phyloP scores from a whole-genome alignment of 37 sponge, comb jelly and placozoan genomes.

The Diacarnus erythraeanus region DNA sequence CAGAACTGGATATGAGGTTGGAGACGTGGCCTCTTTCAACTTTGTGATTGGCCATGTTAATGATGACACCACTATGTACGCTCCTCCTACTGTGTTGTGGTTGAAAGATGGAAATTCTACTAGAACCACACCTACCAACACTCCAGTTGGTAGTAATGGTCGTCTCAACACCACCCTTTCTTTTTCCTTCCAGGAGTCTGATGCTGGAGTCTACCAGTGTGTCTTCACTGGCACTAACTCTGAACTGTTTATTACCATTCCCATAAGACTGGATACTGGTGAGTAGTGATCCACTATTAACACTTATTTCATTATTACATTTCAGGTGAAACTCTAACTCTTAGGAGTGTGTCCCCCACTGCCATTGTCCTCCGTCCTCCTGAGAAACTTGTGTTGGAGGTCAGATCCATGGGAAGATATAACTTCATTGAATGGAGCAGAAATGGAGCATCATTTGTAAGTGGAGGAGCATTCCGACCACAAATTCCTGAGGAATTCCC shows the following conservation, averaged over 20 bases:
- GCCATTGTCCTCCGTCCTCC: conserved; percentile 33
- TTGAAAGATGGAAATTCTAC: conserved; percentile 11
- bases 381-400: conserved; percentile 41
- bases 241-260: conserved; percentile 23
- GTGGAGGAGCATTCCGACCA: background rate
- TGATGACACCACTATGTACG: background rate
- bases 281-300: background rate
- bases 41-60: conserved; percentile 5
- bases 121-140: background rate
- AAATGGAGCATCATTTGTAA: background rate
- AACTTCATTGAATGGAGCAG: background rate
- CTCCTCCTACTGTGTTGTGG: conserved; percentile 28
- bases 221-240: conserved; percentile 18
- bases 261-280: conserved; percentile 45
- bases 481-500: background rate
- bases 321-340: background rate
- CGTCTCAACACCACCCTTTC: background rate
- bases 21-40: background rate
- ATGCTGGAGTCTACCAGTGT: conserved; percentile 52
- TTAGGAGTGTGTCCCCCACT: conserved; percentile 27
- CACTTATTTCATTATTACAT: no score
- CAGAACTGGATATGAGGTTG: background rate
- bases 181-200: conserved; percentile 12
- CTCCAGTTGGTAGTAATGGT: conserved; percentile 4
- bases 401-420: conserved; percentile 29